These are phyloP conservation scores for Drosophila ananassae DNA, from an alignment of 1,140 invertebrate species.

Conservation along the genomic window DNA sequence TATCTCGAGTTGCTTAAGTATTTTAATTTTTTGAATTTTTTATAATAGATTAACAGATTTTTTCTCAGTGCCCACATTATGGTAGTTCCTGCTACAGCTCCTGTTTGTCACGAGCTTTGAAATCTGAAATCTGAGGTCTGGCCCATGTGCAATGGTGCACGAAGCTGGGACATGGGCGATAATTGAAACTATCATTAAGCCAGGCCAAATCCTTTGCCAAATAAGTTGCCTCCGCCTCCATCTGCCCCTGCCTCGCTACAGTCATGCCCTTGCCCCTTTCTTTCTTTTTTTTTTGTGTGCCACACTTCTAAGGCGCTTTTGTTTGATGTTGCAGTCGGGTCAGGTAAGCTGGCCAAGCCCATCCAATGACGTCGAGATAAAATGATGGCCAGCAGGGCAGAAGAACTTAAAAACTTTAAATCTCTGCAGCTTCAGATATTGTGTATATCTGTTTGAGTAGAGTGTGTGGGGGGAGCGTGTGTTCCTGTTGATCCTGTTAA, in stretches of 20 bases:
- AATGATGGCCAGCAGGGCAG: constrained; percentile 19
- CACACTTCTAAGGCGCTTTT: constrained; percentile 51
- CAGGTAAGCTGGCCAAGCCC: constrained; percentile 50
- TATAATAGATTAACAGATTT: not conserved
- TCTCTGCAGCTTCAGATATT: constrained; percentile 31
- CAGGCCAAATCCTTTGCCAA: constrained; percentile 60
- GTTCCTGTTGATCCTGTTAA: constrained; percentile 48
- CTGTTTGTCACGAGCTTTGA: constrained; percentile 30
- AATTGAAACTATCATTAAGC: constrained; percentile 81
- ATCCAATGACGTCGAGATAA: constrained; percentile 33
- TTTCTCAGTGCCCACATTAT: constrained; percentile 12
- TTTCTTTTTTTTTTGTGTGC: constrained; percentile 19
- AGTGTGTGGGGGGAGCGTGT: constrained; percentile 1
- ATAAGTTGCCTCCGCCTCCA: constrained; percentile 39
- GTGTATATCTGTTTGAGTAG: not conserved
- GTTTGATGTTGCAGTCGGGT: constrained; percentile 31
- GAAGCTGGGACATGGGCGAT: constrained; percentile 58
- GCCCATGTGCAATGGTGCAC: constrained; percentile 50
- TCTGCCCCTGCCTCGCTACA: not conserved
- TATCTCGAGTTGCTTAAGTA: too few relatives aligned
- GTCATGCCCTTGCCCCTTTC: not conserved
- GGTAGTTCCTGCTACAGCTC: constrained; percentile 1
- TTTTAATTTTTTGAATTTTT: too few relatives aligned
- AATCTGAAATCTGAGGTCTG: constrained; percentile 49
- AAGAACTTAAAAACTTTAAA: constrained; percentile 48